Percentiles rank a stretch among this genome's conserved stretches.
phyloP scores from a whole-genome alignment of 2,113 vertebrate genomes.

The Cryptomyrus ogoouensis region DNA sequence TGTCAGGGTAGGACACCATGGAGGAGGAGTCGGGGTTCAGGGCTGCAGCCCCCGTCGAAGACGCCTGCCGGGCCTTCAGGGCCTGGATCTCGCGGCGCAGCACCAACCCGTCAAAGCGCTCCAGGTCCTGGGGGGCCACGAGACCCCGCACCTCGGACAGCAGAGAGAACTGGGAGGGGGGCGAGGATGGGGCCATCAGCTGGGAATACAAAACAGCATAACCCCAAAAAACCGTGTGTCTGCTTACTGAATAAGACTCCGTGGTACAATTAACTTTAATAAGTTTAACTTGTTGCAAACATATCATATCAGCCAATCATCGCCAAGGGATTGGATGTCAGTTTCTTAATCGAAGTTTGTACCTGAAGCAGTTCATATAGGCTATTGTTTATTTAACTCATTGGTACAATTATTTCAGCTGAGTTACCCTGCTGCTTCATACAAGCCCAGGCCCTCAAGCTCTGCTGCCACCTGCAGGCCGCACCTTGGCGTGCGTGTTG shows the following conservation, averaged over 20 bases:
- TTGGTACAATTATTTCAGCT: neutral
- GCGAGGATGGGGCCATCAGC: conserved; percentile 1
- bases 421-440: neutral
- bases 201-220: neutral
- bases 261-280: neutral
- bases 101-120: conserved; percentile 84
- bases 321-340: neutral
- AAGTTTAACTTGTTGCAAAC: neutral
- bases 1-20: conserved; percentile 81
- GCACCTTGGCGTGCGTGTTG: conserved; percentile 92
- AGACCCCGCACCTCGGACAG: conserved; percentile 82
- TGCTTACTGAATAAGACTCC: neutral
- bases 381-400: neutral
- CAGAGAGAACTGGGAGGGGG: conserved; percentile 75
- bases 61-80: conserved; percentile 81
- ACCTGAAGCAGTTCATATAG: neutral
- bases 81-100: conserved; percentile 87
- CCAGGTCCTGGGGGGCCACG: conserved; percentile 82
- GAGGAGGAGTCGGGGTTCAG: conserved; percentile 68
- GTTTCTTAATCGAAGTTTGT: neutral
- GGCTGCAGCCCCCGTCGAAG: conserved; percentile 22
- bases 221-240: neutral
- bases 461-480: neutral
- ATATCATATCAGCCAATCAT: neutral
- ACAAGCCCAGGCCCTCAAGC: neutral